A percentile compares a stretch with the other conserved stretches of the same genome.
Conservation (phyloP, 1,140 invertebrate genomes). For the Anthonomus grandis region DNA sequence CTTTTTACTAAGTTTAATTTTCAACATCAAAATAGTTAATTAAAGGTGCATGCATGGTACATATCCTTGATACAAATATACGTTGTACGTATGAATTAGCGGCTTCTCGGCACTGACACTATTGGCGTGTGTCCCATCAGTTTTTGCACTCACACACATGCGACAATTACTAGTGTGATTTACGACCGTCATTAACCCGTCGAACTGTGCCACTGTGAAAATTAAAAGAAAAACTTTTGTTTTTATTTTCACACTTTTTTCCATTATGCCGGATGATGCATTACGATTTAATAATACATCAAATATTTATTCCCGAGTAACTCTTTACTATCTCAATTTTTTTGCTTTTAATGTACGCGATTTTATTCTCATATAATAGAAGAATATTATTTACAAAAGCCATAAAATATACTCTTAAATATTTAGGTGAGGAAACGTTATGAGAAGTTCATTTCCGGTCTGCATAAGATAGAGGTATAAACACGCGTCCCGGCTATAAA, state of each 20-base stretch:
- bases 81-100: constrained; percentile 6
- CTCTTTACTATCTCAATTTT: too few species aligned
- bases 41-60: background rate
- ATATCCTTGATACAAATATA: background rate
- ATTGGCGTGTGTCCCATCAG: constrained; percentile 17
- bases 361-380: too few species aligned
- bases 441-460: constrained; percentile 33
- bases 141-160: constrained; percentile 20
- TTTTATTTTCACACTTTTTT: too few species aligned
- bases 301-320: too few species aligned
- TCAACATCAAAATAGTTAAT: too few species aligned
- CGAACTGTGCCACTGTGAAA: background rate
- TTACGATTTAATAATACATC: too few species aligned
- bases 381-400: too few species aligned
- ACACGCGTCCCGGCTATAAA: constrained; percentile 28
- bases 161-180: constrained; percentile 13
- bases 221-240: background rate
- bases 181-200: constrained; percentile 9
- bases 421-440: constrained; percentile 5
- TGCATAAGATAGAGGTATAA: constrained; percentile 26
- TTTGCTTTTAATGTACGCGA: too few species aligned
- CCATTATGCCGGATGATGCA: too few species aligned
- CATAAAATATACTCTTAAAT: too few species aligned
- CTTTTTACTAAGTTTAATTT: too few species aligned
- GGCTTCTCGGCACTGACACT: constrained; percentile 3